Percentiles rank a stretch among this genome's conserved stretches.
Conservation (phyloP, 2,888 invertebrate genomes). For the Pristionchus arcanus region DNA sequence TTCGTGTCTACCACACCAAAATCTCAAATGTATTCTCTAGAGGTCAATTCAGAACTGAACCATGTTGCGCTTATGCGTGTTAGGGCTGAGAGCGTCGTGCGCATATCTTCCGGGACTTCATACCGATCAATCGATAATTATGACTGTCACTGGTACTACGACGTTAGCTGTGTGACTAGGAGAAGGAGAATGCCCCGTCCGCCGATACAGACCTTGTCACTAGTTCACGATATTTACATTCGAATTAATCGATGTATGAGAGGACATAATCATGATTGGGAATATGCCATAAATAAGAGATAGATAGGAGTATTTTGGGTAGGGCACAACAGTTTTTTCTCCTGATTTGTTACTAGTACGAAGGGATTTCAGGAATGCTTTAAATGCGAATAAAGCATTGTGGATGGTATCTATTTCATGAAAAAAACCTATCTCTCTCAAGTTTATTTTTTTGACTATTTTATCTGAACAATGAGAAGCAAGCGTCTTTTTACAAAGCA, state of each 20-base stretch:
- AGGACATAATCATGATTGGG: background rate
- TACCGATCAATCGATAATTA: background rate
- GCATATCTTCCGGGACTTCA: background rate
- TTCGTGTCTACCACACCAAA: background rate
- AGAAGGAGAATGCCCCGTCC: background rate
- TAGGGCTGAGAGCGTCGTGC: background rate
- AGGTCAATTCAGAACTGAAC: background rate
- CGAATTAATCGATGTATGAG: conserved; percentile 17
- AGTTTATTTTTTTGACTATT: background rate
- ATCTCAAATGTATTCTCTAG: too few species aligned
- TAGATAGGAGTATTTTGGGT: background rate
- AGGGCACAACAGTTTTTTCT: background rate
- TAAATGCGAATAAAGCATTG: background rate
- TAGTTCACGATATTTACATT: conserved; percentile 22
- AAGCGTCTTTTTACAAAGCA: too few species aligned
- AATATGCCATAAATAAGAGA: background rate
- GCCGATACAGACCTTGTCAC: background rate
- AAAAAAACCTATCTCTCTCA: background rate
- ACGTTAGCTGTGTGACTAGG: background rate
- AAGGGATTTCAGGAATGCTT: background rate
- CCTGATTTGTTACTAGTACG: background rate
- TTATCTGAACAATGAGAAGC: too few species aligned
- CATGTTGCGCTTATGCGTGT: conserved; percentile 13
- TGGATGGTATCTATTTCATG: background rate
- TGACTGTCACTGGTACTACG: conserved; percentile 30